Percentiles rank a stretch among this genome's conserved stretches.
Evolutionary conservation across 1,140 invertebrate species (phyloP).

Genomic region (Palaemon carinicauda): DNA sequence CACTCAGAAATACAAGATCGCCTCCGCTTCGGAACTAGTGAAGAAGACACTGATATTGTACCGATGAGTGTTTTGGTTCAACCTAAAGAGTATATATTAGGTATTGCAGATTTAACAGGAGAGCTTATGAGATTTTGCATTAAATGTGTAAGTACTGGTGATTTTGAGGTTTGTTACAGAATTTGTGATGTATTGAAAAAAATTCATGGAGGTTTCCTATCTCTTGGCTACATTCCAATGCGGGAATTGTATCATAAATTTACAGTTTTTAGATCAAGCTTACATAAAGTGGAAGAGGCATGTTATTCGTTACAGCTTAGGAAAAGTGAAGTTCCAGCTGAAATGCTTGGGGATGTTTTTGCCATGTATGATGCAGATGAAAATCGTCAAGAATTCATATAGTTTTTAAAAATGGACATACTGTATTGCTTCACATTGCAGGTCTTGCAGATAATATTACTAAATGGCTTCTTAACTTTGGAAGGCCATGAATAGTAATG

Average conservation of each 20-base stretch:
- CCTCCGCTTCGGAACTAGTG: conserved; percentile 63
- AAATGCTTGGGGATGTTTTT: conserved; percentile 69
- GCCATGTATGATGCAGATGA: conserved; percentile 53
- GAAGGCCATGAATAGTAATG: too few species aligned
- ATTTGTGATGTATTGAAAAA: conserved; percentile 77
- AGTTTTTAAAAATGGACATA: not conserved
- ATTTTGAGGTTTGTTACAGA: conserved; percentile 78
- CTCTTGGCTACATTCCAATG: conserved; percentile 60
- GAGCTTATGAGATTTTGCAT: conserved; percentile 91
- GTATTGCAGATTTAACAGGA: conserved; percentile 86
- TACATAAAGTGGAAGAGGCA: conserved; percentile 84
- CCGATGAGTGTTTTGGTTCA: conserved; percentile 66
- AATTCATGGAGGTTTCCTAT: conserved; percentile 77
- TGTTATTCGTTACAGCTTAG: conserved; percentile 84
- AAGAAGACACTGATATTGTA: conserved; percentile 54
- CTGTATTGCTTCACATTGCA: too few species aligned
- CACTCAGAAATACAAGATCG: conserved; percentile 68
- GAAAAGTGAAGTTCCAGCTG: conserved; percentile 77
- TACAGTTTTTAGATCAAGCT: conserved; percentile 74
- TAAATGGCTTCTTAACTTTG: too few species aligned
- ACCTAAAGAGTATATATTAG: conserved; percentile 80
- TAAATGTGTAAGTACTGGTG: conserved; percentile 79
- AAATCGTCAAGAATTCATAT: conserved; percentile 10
- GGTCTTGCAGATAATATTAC: too few species aligned
- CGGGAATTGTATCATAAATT: conserved; percentile 76